Base-by-base conservation (phyloP, 2,888 invertebrate species). In the Tetheella fluctuosa region DNA sequence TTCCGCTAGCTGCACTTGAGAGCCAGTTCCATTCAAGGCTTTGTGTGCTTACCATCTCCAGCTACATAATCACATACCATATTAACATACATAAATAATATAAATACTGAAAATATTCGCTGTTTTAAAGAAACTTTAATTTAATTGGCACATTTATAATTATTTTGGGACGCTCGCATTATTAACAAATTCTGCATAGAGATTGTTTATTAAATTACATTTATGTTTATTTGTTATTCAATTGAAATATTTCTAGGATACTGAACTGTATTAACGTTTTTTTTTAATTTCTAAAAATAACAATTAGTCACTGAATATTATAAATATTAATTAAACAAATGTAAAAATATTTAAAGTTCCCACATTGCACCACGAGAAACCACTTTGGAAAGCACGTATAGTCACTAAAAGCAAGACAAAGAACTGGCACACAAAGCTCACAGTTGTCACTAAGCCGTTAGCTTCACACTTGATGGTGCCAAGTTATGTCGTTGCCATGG, bases 401-500 rank as follows among this genome's bases (percentile, higher is more conserved):
- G n/a, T 48, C 20, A 48, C 15, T 48, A n/a, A 48, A 48, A 48
- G 20, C 20, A 48, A 20, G 5, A 20, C 48, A 48, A 48, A 48
- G 20, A 20, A 48, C 48, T 48, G 17, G 48, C 48, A 48, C 48
- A 48, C 20, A 20, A 10, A 20, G 20, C 48, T 10, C 8, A 20
- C n/a, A 48, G 48, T 1, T 48, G 48, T 10, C 20, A 48, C 42
- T n/a, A 48, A 48, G 48, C n/a, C 39, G n/a, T 6, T 39, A 7
- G 39, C 48, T 42, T 42, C 48, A 20, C 48, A 42, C 17, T 52
- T 23, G 10, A 13, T 58, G 59, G 64, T 53, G 61, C 62, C 54
- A 60, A 48, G 48, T 72, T 77, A 75, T 76, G 72, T 64, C 64
- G 76, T 83, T 64, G 62, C 77, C 74, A 81, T 82, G 76, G 74